phyloP scores from a whole-genome alignment of 2,888 invertebrate genomes.

The Dasysyrphus albostriatus region DNA sequence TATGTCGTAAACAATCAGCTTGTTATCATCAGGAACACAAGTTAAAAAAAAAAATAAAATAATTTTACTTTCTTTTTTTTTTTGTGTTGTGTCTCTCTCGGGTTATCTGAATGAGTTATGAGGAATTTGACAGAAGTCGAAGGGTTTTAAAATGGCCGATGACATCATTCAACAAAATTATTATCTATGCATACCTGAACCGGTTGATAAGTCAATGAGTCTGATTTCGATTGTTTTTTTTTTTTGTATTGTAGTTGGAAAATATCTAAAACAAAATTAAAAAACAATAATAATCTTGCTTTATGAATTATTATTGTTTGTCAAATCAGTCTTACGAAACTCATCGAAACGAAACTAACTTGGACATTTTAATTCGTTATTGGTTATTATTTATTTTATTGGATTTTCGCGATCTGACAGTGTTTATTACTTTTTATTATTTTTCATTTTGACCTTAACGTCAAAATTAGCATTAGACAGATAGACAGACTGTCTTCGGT shows the following conservation, averaged over 20 bases:
- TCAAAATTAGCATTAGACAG: constrained; percentile 37
- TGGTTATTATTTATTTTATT: constrained; percentile 10
- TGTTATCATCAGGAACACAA: constrained; percentile 19
- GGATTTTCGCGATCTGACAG: constrained; percentile 21
- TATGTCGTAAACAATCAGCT: constrained; percentile 23
- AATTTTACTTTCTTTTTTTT: constrained; percentile 24
- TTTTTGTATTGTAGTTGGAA: constrained; percentile 10
- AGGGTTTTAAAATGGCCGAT: constrained; percentile 57
- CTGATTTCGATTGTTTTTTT: not conserved
- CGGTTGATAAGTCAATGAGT: constrained; percentile 27
- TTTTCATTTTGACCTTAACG: not conserved
- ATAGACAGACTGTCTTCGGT: constrained; percentile 30
- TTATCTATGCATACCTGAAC: constrained; percentile 23
- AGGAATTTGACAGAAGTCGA: constrained; percentile 15
- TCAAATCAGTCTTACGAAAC: constrained; percentile 64
- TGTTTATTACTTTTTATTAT: constrained; percentile 1
- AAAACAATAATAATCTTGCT: constrained; percentile 12
- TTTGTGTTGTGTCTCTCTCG: not conserved
- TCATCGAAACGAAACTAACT: constrained; percentile 57
- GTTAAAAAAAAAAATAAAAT: not conserved
- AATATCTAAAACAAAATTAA: constrained; percentile 10
- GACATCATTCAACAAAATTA: constrained; percentile 56
- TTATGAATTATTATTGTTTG: constrained; percentile 29
- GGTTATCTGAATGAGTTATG: constrained; percentile 31
- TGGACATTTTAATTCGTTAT: constrained; percentile 33